phyloP scores from a whole-genome alignment of 2,888 invertebrate species.

The Beris chalybata region DNA sequence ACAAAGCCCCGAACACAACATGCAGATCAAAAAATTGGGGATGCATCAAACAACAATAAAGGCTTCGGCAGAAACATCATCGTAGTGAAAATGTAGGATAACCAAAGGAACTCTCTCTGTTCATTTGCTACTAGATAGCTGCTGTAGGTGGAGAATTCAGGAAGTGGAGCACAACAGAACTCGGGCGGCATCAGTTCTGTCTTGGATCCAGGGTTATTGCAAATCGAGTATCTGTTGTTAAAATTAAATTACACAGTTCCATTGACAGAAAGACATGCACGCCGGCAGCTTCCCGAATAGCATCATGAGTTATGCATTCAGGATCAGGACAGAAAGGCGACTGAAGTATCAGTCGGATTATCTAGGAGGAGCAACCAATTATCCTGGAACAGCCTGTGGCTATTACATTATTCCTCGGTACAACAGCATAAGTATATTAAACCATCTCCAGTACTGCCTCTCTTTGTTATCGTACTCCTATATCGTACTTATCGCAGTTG shows the following conservation, averaged over 20 bases:
- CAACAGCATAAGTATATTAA: conserved; percentile 11
- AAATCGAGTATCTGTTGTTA: conserved; percentile 33
- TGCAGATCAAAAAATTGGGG: conserved; percentile 1
- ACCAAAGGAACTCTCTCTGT: conserved; percentile 1
- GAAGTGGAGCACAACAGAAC: conserved; percentile 13
- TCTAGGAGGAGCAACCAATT: conserved; percentile 14
- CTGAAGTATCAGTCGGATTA: background rate
- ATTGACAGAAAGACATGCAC: conserved; percentile 23
- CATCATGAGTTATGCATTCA: conserved; percentile 7
- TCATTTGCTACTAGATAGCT: background rate
- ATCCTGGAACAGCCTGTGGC: conserved; percentile 13
- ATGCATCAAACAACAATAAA: conserved; percentile 11
- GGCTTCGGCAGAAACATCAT: background rate
- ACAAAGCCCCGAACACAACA: background rate
- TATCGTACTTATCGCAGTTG: too few species aligned
- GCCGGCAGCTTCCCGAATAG: conserved; percentile 4
- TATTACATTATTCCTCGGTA: conserved; percentile 2
- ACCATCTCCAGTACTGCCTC: too few species aligned
- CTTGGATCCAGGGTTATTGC: conserved; percentile 26
- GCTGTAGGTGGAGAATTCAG: background rate
- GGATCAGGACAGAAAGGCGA: background rate
- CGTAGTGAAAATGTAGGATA: background rate
- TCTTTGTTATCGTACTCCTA: too few species aligned
- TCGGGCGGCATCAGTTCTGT: conserved; percentile 1
- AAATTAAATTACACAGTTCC: conserved; percentile 35